These are phyloP conservation scores for Indri indri DNA, from an alignment of 2,113 vertebrate genomes.

Conservation along the genomic window DNA sequence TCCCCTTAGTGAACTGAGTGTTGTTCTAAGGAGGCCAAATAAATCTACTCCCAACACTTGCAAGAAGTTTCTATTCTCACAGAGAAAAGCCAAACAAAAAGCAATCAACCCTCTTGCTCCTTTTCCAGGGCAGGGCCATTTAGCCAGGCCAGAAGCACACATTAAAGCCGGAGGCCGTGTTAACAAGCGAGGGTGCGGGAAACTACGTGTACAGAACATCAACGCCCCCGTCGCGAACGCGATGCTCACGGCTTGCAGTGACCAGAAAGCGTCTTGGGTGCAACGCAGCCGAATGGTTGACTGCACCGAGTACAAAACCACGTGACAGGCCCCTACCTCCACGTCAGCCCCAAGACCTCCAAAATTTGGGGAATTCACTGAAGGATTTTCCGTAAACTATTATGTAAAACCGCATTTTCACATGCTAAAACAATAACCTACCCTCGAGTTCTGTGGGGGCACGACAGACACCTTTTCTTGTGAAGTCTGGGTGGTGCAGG, in stretches of 20 bases:
- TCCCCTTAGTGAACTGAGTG: not conserved
- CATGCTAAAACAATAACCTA: not conserved
- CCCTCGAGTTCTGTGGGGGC: not conserved
- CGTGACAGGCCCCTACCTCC: not conserved
- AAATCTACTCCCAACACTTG: not conserved
- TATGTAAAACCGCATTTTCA: not conserved
- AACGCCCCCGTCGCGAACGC: accelerated
- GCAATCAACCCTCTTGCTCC: not conserved
- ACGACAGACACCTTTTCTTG: not conserved
- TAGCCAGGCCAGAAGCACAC: not conserved
- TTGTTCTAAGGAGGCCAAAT: not conserved
- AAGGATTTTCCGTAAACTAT: not conserved
- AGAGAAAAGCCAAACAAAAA: not conserved
- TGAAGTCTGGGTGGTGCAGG: not conserved
- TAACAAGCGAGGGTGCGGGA: not conserved
- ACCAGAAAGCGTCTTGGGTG: not conserved
- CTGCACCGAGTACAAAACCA: not conserved
- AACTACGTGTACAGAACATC: accelerated
- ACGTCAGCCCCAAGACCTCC: not conserved
- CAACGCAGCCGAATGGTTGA: not conserved
- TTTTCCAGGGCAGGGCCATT: not conserved
- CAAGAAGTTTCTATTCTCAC: not conserved
- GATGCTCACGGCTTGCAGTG: not conserved
- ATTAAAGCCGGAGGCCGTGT: not conserved
- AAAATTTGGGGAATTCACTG: not conserved